Evolutionary conservation across 2,797 vertebrate species (phyloP), one percentile per base, ranked within the genome.

Genomic region (Etheostoma perlongum): DNA sequence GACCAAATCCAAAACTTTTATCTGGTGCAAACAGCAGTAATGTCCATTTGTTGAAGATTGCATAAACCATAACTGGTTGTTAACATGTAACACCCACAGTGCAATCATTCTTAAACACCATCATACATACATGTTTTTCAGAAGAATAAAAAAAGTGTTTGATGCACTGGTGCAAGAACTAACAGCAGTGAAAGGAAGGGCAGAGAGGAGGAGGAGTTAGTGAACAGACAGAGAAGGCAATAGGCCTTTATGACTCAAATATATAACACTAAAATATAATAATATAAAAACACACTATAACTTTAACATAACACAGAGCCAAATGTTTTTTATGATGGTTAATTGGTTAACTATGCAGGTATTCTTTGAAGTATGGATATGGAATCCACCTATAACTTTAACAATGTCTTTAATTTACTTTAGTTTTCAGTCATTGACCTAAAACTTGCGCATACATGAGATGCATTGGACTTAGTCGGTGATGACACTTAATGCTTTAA

Each of bases 1-100:
- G 53, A 52, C 33, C 53, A 74, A 57, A 81, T 64, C 18, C 18
- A 4, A 74, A 75, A 83, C 74, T 82, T 74, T 44, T 78, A 86
- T 78, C 65, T 49, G 42, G 11, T 55, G 46, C 58, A 69, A 71
- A 76, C 23, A 53, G 4, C 15, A 75, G 53, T 71, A 40, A 60
- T 72, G 25, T 69, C 13, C 0, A 0, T 60, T 59, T 72, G 6
- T 16, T 61, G 27, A 64, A 64, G 27, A 23, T 72, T 58, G 14
- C 18, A 33, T 13, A 69, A 53, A 66, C 7, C 10, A 25, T 55
- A 1, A 1, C 48, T 36, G 44, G 0, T 67, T 76, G 53, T 42
- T 5, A 40, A 69, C 2, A n/a, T n/a, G 21, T 25, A 9, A 44
- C 18, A 71, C 33, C 8, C 33, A 33, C 48, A 51, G n/a, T 19